Conservation (phyloP, 2,888 invertebrate species). For the Dendrolimus houi region DNA sequence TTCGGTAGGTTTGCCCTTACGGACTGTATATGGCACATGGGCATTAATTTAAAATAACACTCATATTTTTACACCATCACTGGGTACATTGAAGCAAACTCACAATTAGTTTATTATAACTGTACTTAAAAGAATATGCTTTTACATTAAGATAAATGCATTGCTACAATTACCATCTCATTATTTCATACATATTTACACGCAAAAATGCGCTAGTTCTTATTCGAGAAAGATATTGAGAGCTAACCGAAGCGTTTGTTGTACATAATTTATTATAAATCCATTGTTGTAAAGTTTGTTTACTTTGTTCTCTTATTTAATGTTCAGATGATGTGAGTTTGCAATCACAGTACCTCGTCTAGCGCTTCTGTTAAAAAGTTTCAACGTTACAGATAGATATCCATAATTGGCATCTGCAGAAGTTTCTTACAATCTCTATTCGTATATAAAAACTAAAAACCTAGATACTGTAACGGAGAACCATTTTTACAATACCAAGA, state of each 20-base stretch:
- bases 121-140: background rate
- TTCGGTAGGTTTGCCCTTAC: conserved; percentile 47
- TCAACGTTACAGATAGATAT: conserved; percentile 10
- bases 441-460: conserved; percentile 58
- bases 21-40: conserved; percentile 64
- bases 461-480: conserved; percentile 59
- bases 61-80: conserved; percentile 45
- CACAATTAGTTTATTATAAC: conserved; percentile 5
- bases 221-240: background rate
- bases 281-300: too few species aligned
- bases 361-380: conserved; percentile 11
- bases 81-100: conserved; percentile 29
- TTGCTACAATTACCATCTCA: background rate
- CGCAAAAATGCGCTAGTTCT: background rate
- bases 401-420: conserved; percentile 17
- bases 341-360: conserved; percentile 18
- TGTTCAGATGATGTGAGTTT: conserved; percentile 19
- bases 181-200: background rate
- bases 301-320: background rate
- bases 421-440: conserved; percentile 48
- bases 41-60: conserved; percentile 47
- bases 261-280: background rate
- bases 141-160: background rate
- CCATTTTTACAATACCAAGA: conserved; percentile 54
- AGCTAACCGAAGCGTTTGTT: background rate